phyloP scores from a whole-genome alignment of 2,113 vertebrate genomes.

The Dipodomys spectabilis region DNA sequence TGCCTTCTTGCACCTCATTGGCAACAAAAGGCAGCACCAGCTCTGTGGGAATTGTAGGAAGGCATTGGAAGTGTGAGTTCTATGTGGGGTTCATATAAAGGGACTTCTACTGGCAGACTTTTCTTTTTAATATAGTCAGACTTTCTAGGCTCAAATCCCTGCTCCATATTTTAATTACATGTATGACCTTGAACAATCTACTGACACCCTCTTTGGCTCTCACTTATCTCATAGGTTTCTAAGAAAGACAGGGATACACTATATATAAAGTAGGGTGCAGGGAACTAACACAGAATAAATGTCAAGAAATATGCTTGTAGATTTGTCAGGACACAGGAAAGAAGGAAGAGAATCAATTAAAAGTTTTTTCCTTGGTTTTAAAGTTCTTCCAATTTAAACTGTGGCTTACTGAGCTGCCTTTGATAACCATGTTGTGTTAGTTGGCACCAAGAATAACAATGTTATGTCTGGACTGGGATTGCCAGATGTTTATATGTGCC shows the following conservation, averaged over 20 bases:
- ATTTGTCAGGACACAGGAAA: background rate
- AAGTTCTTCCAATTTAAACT: background rate
- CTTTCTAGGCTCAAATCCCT: conserved; percentile 36
- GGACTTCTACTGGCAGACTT: background rate
- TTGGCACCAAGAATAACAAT: background rate
- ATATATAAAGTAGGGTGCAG: background rate
- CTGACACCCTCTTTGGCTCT: background rate
- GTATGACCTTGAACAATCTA: background rate
- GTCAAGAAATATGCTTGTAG: background rate
- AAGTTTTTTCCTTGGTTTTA: background rate
- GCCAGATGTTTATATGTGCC: background rate
- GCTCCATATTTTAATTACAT: conserved; percentile 16
- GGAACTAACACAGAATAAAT: background rate
- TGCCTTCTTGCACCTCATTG: background rate
- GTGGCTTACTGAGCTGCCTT: background rate
- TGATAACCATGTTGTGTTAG: background rate
- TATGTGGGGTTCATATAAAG: background rate
- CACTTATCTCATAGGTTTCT: background rate
- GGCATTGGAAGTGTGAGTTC: background rate
- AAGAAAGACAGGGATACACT: background rate
- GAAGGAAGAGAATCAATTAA: background rate
- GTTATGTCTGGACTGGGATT: background rate
- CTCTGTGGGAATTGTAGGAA: background rate
- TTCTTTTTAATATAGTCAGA: background rate
- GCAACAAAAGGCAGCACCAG: background rate